Evolutionary conservation across 1,140 invertebrate species (phyloP), one percentile per base, ranked within the genome.

Genomic region (Octopus sinensis): DNA sequence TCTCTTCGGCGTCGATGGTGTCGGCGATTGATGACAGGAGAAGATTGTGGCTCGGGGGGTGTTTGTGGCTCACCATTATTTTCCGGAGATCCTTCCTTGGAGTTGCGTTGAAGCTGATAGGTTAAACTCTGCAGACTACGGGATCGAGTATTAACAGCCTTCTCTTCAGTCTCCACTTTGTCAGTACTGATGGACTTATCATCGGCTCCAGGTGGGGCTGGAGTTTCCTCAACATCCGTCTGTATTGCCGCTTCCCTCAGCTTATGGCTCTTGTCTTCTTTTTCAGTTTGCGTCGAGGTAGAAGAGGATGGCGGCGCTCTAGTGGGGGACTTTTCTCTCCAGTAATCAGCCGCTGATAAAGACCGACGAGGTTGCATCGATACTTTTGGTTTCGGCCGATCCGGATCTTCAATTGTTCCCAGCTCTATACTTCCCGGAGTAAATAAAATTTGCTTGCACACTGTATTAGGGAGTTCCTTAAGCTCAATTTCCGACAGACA

Each of bases 371-470:
- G 82, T 53, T 82, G 83, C 5, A 6, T 73, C 0, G 68, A 73
- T 4, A 84, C 56, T 51, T 84, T 85, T 6, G 84, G 82, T 6
- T 84, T n/a, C 52, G 89, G 88, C 4, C 83, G 81, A 54, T 90
- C 88, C 13, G 82, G 68, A 79, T 90, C 89, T 73, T 89, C 84
- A 9, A 91, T 81, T 10, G 78, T 82, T 4, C 91, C 91, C 30
- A 91, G 79, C 53, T 91, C 88, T 23, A 91, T 75, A 9, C 30
- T 83, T 53, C 91, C 91, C 0, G 90, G 86, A 56, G 84, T 78
- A 82, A 90, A 91, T 13, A 82, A 81, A 4, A 91, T 84, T 79
- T 86, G 84, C 84, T 91, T 91, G 30, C 81, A 76, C 0, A 91
- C 87, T 10, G 87, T 87, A 3, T 81, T 62, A 5, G 91, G 91